Evolutionary conservation across 2,797 vertebrate genomes (phyloP).

Genomic region (Odontamblyopus rebecca): DNA sequence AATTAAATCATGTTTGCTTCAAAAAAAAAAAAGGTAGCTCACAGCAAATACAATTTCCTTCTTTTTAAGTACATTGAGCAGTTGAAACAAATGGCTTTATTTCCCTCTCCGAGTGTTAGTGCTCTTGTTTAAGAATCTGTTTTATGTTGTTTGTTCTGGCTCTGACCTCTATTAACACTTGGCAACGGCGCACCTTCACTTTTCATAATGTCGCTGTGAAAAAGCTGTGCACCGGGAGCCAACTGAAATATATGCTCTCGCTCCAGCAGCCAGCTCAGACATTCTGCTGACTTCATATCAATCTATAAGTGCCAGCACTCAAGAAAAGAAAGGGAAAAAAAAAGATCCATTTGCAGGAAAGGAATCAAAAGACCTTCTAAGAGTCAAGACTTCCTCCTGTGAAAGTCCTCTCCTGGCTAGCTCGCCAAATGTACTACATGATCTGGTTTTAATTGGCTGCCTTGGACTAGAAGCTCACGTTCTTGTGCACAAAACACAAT

Average conservation of each 20-base stretch:
- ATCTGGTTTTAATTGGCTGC: constrained; percentile 64
- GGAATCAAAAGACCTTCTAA: constrained; percentile 45
- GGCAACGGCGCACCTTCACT: constrained; percentile 43
- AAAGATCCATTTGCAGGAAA: constrained; percentile 19
- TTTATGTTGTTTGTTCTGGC: constrained; percentile 51
- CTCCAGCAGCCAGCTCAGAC: constrained; percentile 33
- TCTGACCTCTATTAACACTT: constrained; percentile 64
- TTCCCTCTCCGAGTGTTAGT: constrained; percentile 21
- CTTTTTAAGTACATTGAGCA: constrained; percentile 1
- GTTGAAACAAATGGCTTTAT: constrained; percentile 27
- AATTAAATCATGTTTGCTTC: background rate
- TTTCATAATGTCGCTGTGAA: constrained; percentile 36
- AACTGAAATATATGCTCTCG: constrained; percentile 37
- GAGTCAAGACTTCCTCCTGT: constrained; percentile 20
- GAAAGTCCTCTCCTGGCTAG: constrained; percentile 56
- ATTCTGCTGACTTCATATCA: constrained; percentile 47
- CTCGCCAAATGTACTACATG: constrained; percentile 53
- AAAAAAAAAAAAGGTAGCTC: background rate
- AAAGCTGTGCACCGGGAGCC: constrained; percentile 24
- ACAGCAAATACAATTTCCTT: background rate
- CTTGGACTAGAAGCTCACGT: constrained; percentile 30
- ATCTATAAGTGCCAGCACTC: constrained; percentile 20
- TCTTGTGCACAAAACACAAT: constrained; percentile 36
- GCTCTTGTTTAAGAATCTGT: constrained; percentile 41
- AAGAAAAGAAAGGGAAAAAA: constrained; percentile 10